A percentile compares a stretch with the other conserved stretches of the same genome.
Evolutionary conservation across 2,888 invertebrate species (phyloP).

Genomic region (Drosophila suboccidentalis): DNA sequence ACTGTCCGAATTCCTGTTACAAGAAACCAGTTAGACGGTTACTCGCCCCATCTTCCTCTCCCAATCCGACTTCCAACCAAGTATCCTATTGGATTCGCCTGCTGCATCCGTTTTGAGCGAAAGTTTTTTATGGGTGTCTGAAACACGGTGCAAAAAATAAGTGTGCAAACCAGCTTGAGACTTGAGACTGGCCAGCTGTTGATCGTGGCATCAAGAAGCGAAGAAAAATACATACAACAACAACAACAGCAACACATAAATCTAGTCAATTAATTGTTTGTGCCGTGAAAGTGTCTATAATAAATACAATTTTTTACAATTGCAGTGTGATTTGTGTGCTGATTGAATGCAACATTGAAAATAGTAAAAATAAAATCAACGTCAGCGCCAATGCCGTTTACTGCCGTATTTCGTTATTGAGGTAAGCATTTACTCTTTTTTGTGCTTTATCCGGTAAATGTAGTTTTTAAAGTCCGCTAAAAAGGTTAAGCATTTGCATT

Average conservation of each 20-base stretch:
- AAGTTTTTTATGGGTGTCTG: conserved; percentile 66
- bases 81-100: conserved; percentile 40
- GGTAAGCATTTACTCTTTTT: conserved; percentile 43
- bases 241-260: conserved; percentile 40
- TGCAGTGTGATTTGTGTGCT: conserved; percentile 60
- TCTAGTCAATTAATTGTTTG: conserved; percentile 74
- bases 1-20: conserved; percentile 69
- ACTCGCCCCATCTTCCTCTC: conserved; percentile 1
- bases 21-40: conserved; percentile 65
- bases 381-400: conserved; percentile 41
- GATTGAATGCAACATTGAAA: conserved; percentile 68
- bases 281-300: conserved; percentile 66
- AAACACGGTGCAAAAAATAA: conserved; percentile 38
- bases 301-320: conserved; percentile 69
- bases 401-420: conserved; percentile 38
- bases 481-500: conserved; percentile 17
- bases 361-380: conserved; percentile 16
- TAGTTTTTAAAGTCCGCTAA: conserved; percentile 13
- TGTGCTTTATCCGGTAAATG: conserved; percentile 12
- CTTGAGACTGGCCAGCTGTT: conserved; percentile 66
- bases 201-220: conserved; percentile 34
- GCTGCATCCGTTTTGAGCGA: conserved; percentile 79
- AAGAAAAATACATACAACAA: conserved; percentile 21
- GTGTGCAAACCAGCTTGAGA: conserved; percentile 59
- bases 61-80: not conserved